A percentile compares a stretch with the other conserved stretches of the same genome.
These are phyloP conservation scores for Drosophila paulistorum DNA, from an alignment of 1,140 invertebrate genomes.

Conservation along the genomic window DNA sequence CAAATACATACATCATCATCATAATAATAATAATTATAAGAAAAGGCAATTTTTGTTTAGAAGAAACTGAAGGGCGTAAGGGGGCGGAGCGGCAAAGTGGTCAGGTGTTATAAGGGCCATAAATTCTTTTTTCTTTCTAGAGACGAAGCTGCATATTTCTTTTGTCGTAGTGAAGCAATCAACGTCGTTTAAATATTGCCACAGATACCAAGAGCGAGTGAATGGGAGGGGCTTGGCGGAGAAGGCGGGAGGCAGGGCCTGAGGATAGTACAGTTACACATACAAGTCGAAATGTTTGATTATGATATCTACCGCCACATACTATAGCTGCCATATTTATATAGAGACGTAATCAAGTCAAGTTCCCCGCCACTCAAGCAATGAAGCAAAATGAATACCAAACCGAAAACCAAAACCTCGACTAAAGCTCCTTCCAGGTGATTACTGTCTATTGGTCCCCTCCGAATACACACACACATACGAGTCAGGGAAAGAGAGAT, in stretches of 20 bases:
- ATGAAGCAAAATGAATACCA: constrained; percentile 1
- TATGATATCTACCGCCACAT: constrained; percentile 60
- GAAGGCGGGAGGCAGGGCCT: background rate
- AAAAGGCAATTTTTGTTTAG: constrained; percentile 71
- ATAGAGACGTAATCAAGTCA: constrained; percentile 77
- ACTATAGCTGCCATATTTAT: constrained; percentile 76
- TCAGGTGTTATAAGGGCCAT: constrained; percentile 74
- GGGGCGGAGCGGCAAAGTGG: constrained; percentile 1
- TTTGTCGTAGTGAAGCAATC: constrained; percentile 47
- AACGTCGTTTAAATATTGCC: constrained; percentile 61
- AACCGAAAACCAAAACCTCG: constrained; percentile 26
- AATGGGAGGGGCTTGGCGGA: background rate
- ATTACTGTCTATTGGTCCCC: constrained; percentile 58
- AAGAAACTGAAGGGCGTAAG: background rate
- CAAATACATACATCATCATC: constrained; percentile 78
- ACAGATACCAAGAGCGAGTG: constrained; percentile 38
- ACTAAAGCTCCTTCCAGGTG: constrained; percentile 29
- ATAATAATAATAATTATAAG: constrained; percentile 69
- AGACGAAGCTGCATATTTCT: constrained; percentile 27
- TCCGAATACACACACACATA: background rate
- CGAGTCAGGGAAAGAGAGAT: constrained; percentile 17
- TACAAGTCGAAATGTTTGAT: constrained; percentile 57
- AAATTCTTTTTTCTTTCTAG: constrained; percentile 38
- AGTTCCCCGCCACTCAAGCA: constrained; percentile 24
- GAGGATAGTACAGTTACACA: constrained; percentile 29